Base-by-base conservation (phyloP, 2,888 invertebrate genomes). In the Leptinotarsa juncta region DNA sequence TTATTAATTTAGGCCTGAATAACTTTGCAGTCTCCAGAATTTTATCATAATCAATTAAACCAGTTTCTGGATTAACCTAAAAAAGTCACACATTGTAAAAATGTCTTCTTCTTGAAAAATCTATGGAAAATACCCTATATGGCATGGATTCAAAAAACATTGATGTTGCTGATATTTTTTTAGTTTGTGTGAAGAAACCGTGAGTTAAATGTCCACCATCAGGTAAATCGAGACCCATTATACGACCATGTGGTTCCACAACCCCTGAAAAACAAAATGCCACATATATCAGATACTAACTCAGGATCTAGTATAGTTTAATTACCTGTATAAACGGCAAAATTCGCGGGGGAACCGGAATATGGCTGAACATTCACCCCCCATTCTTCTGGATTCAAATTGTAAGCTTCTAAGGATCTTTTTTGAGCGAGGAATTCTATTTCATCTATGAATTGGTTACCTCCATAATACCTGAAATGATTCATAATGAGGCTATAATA, bases 61-160 rank as follows among this genome's bases (percentile, higher is more conserved):
- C 98, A 48, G 95, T 95, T 73, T 89, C 88, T 1, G 94, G 92
- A 86, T 97, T 88, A 26, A 93, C 92, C 91, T 91, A 80, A 23
- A 81, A 82, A 77, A 74, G 14, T 68, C 4, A 67, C 4, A 7
- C 12, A 18, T 53, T 53, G 18, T 53, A 18, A 32, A 32, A 32
- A 18, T 12, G 49, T 4, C 14, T 53, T 50, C 50, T 48, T 12
- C 20, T 67, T 3, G 5, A 69, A 42, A 70, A 53, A 18, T 65
- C 66, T 51, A n/a, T 51, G 80, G 82, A 62, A 62, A 26, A n/a
- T 42, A 97, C 94, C 89, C 97, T 97, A 87, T 99, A 99, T 0
- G 98, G 98, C 95, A 98, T 96, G 74, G 98, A 97, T 89, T 99
- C 98, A 87, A 99, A 99, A 90, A 97, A 99, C 77, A 98, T 94